Percentiles rank a stretch among this genome's conserved stretches.
phyloP scores from a whole-genome alignment of 2,888 invertebrate species.

The Platypus cylindrus region DNA sequence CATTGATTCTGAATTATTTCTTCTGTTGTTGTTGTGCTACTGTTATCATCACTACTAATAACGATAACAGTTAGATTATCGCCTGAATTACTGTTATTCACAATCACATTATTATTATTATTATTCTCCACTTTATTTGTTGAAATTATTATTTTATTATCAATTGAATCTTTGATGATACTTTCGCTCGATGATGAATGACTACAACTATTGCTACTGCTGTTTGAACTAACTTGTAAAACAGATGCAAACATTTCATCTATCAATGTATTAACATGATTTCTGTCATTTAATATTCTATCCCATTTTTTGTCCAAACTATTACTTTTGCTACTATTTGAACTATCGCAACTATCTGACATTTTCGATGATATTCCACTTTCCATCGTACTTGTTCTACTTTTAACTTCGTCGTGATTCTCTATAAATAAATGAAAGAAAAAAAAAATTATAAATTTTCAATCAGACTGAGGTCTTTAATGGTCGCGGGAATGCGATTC shows the following conservation, averaged over 20 bases:
- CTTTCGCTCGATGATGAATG: conserved; percentile 13
- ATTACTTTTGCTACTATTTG: conserved; percentile 10
- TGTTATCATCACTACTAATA: conserved; percentile 15
- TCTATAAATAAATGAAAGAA: background rate
- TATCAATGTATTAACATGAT: conserved; percentile 32
- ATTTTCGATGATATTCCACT: conserved; percentile 10
- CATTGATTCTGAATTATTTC: conserved; percentile 1
- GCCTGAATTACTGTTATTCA: conserved; percentile 14
- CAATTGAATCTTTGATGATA: conserved; percentile 13
- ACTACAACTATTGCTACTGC: conserved; percentile 13
- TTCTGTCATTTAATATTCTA: conserved; percentile 27
- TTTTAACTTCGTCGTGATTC: conserved; percentile 8
- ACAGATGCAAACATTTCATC: conserved; percentile 35
- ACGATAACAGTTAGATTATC: conserved; percentile 16
- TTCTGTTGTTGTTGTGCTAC: no score
- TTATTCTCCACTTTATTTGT: no score
- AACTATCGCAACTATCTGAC: conserved; percentile 6
- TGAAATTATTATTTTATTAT: conserved; percentile 16
- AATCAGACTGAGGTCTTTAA: no score
- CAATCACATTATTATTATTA: conserved; percentile 18
- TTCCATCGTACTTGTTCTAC: conserved; percentile 13
- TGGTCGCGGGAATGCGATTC: no score
- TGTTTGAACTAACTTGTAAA: conserved; percentile 25
- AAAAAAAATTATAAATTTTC: background rate
- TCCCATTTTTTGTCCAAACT: conserved; percentile 19